Evolutionary conservation across 92 coral and sea anemone species (phyloP).

Genomic region (Pocillopora grandis): DNA sequence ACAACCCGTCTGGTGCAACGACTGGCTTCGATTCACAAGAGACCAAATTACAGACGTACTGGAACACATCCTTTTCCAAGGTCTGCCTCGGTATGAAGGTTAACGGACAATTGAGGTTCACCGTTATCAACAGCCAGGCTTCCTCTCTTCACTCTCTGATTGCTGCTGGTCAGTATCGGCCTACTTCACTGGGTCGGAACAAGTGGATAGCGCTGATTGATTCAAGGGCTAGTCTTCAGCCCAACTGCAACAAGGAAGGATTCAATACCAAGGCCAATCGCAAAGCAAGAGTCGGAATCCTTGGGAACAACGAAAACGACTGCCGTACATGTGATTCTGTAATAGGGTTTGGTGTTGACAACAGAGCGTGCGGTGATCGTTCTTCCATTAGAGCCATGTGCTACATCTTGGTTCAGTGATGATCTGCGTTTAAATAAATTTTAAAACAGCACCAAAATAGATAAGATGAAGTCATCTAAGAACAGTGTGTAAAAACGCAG

Average conservation of each 20-base stretch:
- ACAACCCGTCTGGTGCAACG: constrained; percentile 15
- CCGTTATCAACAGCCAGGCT: neutral
- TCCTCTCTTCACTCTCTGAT: constrained; percentile 17
- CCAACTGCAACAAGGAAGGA: constrained; percentile 13
- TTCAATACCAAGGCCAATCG: neutral
- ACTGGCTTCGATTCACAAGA: constrained; percentile 14
- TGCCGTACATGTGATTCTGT: neutral
- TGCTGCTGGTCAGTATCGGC: constrained; percentile 3
- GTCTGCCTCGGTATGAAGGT: too few relatives aligned
- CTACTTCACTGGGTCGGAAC: constrained; percentile 18
- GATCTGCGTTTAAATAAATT: too few relatives aligned
- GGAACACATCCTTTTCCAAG: constrained; percentile 18
- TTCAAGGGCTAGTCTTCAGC: neutral
- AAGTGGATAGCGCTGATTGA: neutral
- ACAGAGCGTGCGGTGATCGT: neutral
- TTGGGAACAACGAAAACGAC: constrained; percentile 15
- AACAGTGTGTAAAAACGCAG: too few relatives aligned
- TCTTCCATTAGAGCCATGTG: neutral
- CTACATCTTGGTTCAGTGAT: neutral
- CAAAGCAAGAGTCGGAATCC: constrained; percentile 6
- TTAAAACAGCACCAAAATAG: too few relatives aligned
- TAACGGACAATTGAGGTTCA: neutral
- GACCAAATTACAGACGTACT: constrained; percentile 10
- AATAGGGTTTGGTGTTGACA: neutral
- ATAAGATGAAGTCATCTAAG: too few relatives aligned